Base-by-base conservation (phyloP, 2,113 vertebrate genomes). In the Chlamydotis undulata region DNA sequence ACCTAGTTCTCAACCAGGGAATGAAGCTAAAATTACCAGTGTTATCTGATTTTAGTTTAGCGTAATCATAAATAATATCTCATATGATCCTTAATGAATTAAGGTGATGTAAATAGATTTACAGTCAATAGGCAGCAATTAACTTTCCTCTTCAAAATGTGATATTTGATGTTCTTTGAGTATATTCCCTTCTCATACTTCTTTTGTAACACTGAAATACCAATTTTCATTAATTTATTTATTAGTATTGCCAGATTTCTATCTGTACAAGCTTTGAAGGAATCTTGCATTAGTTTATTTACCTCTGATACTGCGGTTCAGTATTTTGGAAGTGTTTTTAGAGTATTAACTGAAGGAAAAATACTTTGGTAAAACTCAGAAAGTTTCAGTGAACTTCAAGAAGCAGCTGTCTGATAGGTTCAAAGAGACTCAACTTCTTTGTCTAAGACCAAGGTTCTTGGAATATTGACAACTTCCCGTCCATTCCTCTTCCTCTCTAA, bases 241-340 rank as follows among this genome's bases (percentile, higher is more conserved):
- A 22, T n/a, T 68, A 33, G 4, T 65, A 29, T 67, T 70, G 17
- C 61, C 41, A 67, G 14, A 1, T 60, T 84, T 78, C 9, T 67
- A 25, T 21, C 18, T 53, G 23, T 21, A 29, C 25, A 90, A 69
- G 23, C 4, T 50, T 65, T 45, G 41, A 15, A 39, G 22, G 13
- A 53, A 31, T 56, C 9, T 60, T 0, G 0, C 21, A 6, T 18
- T 64, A 63, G 4, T 79, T 63, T 4, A 19, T 74, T 69, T 89
- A 56, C 4, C 14, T 80, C 28, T 74, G 24, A 56, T 50, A 35
- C 1, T 35, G 19, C 55, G 14, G 4, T 70, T 84, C 2, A 5
- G 8, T 35, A 67, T 10, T 70, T 77, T 49, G 13, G 4, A 93
- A 77, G 15, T 47, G 26, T 8, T 78, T 92, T 88, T 70, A 70